Evolutionary conservation across 2,888 invertebrate species (phyloP).

Genomic region (Pyralis farinalis): DNA sequence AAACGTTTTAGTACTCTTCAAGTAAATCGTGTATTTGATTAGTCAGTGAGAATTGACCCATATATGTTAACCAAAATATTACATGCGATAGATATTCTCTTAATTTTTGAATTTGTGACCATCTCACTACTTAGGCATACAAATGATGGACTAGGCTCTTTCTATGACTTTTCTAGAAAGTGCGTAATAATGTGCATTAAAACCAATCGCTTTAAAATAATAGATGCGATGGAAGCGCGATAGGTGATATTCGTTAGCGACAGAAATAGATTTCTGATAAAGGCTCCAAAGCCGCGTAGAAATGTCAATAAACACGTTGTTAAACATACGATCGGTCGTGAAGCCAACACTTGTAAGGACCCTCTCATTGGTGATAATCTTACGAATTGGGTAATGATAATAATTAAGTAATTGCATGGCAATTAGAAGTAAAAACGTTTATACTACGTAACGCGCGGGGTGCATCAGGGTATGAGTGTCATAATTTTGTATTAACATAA

Average conservation of each 20-base stretch:
- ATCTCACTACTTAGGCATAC: too few relatives aligned
- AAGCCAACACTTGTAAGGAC: slow-evolving; percentile 30
- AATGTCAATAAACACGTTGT: slow-evolving; percentile 4
- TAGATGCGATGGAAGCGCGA: slow-evolving; percentile 49
- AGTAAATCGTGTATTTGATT: too few relatives aligned
- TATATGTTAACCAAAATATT: too few relatives aligned
- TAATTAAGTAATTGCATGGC: slow-evolving; percentile 74
- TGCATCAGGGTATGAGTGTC: slow-evolving; percentile 81
- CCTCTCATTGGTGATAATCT: slow-evolving; percentile 63
- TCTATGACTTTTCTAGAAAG: too few relatives aligned
- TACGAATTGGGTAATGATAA: slow-evolving; percentile 76
- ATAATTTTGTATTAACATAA: slow-evolving; percentile 58
- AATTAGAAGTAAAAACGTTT: slow-evolving; percentile 60
- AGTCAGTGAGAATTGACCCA: too few relatives aligned
- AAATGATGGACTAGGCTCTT: too few relatives aligned
- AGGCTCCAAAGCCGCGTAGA: slow-evolving; percentile 20
- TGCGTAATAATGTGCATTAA: too few relatives aligned
- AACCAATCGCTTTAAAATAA: slow-evolving; percentile 27
- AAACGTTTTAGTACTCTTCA: too few relatives aligned
- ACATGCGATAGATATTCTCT: too few relatives aligned
- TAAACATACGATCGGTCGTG: slow-evolving; percentile 15
- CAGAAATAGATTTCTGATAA: slow-evolving; percentile 19
- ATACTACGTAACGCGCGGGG: slow-evolving; percentile 72
- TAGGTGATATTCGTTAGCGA: slow-evolving; percentile 38
- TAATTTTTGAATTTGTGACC: too few relatives aligned